A percentile compares a stretch with the other conserved stretches of the same genome.
phyloP scores from a whole-genome alignment of 2,797 vertebrate genomes.

The Anguilla marmorata region DNA sequence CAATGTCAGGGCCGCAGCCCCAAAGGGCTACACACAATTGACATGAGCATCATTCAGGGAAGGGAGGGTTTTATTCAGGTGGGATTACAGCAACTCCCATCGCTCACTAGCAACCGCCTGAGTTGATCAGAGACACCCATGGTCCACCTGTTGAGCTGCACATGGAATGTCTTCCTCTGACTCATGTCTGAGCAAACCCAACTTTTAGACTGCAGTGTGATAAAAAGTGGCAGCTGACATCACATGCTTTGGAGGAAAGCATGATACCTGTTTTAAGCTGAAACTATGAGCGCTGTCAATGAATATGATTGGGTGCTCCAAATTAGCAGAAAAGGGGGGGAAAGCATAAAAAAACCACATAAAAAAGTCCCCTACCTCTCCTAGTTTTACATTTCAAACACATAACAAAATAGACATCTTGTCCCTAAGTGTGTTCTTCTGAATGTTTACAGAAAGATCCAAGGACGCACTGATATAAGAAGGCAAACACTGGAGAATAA shows the following conservation, averaged over 20 bases:
- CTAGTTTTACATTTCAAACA: neutral
- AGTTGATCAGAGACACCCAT: too few relatives aligned
- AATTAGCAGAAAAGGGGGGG: neutral
- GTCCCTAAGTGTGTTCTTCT: neutral
- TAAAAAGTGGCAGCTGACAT: neutral
- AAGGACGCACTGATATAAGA: neutral
- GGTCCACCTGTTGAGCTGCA: too few relatives aligned
- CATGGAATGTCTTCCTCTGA: too few relatives aligned
- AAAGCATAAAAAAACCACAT: neutral
- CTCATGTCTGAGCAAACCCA: too few relatives aligned
- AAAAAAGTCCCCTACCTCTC: neutral
- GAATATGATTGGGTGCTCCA: neutral
- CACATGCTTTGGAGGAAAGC: neutral
- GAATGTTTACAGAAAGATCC: conserved; percentile 10
- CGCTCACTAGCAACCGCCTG: too few relatives aligned
- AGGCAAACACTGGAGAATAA: conserved; percentile 11
- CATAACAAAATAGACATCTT: neutral
- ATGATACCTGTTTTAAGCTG: neutral
- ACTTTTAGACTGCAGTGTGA: neutral
- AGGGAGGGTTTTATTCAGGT: too few relatives aligned
- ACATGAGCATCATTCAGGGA: neutral
- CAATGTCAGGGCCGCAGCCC: neutral
- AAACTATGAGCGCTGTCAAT: neutral
- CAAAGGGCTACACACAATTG: neutral
- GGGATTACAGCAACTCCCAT: too few relatives aligned